Conservation (phyloP, 2,888 invertebrate species). For the Kryphioiulus occultus region DNA sequence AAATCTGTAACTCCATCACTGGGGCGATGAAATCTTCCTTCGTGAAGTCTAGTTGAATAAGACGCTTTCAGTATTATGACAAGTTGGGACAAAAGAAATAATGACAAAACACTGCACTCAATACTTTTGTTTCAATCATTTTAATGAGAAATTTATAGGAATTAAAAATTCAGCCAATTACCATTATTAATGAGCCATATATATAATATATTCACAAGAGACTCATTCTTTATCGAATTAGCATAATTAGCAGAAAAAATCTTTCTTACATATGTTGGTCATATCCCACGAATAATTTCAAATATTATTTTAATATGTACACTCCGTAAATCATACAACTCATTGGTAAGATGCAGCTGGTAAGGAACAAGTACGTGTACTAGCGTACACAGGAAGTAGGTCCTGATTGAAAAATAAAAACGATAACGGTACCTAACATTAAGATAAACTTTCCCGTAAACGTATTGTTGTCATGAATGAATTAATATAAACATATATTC, state of each 20-base stretch:
- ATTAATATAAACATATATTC: neutral
- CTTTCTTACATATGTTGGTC: slow-evolving; percentile 36
- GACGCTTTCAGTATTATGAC: neutral
- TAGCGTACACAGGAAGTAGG: neutral
- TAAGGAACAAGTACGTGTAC: slow-evolving; percentile 29
- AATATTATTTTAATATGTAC: slow-evolving; percentile 36
- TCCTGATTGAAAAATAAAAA: neutral
- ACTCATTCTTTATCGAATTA: slow-evolving; percentile 40
- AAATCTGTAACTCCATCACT: too few species aligned
- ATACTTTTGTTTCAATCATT: slow-evolving; percentile 25
- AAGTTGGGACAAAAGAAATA: neutral
- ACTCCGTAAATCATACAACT: slow-evolving; percentile 29
- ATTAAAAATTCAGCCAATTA: slow-evolving; percentile 39
- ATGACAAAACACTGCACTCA: neutral
- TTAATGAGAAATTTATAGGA: slow-evolving; percentile 38
- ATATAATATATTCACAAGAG: slow-evolving; percentile 37
- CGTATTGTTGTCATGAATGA: neutral
- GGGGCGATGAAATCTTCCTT: neutral
- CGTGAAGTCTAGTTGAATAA: neutral
- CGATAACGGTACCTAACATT: neutral
- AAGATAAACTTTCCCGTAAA: neutral
- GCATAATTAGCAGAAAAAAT: slow-evolving; percentile 18
- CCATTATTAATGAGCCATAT: slow-evolving; percentile 40
- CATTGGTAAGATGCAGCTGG: slow-evolving; percentile 40
- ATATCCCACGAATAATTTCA: slow-evolving; percentile 27